phyloP scores from a whole-genome alignment of 2,888 invertebrate species.

The Luffia ferchaultella region DNA sequence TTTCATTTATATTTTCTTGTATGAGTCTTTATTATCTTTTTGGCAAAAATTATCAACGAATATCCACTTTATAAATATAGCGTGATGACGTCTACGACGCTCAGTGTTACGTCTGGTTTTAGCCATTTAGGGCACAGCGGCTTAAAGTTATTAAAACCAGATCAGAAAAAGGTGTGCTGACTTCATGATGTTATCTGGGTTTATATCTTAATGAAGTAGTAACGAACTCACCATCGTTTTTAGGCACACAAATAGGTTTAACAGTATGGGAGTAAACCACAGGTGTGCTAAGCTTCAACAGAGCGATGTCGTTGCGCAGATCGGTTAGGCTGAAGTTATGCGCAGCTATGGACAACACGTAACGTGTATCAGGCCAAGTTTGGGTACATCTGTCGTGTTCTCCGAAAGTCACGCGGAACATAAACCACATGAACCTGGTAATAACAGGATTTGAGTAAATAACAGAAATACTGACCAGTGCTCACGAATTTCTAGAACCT shows the following conservation, averaged over 20 bases:
- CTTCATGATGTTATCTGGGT: neutral
- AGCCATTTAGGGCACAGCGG: too few species aligned
- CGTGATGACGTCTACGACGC: too few species aligned
- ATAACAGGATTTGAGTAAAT: constrained; percentile 15
- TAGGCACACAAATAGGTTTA: constrained; percentile 83
- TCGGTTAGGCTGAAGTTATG: constrained; percentile 84
- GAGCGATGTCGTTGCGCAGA: constrained; percentile 85
- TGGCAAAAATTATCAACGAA: too few species aligned
- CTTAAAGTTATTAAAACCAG: too few species aligned
- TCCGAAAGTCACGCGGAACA: constrained; percentile 87
- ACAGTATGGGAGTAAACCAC: constrained; percentile 79
- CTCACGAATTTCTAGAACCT: too few species aligned
- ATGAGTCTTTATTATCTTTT: too few species aligned
- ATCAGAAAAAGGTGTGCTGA: neutral
- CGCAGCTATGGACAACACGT: constrained; percentile 74
- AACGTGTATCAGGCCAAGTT: constrained; percentile 73
- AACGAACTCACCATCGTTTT: constrained; percentile 55
- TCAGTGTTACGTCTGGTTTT: too few species aligned
- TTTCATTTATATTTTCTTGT: too few species aligned
- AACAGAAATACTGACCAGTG: neutral
- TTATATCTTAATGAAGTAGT: constrained; percentile 8
- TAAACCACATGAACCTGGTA: constrained; percentile 86
- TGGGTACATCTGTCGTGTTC: constrained; percentile 84
- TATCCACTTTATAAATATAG: too few species aligned
- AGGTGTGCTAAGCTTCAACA: constrained; percentile 78